Evolutionary conservation across 2,113 vertebrate species (phyloP).

Genomic region (Gallinago paraguaiae): DNA sequence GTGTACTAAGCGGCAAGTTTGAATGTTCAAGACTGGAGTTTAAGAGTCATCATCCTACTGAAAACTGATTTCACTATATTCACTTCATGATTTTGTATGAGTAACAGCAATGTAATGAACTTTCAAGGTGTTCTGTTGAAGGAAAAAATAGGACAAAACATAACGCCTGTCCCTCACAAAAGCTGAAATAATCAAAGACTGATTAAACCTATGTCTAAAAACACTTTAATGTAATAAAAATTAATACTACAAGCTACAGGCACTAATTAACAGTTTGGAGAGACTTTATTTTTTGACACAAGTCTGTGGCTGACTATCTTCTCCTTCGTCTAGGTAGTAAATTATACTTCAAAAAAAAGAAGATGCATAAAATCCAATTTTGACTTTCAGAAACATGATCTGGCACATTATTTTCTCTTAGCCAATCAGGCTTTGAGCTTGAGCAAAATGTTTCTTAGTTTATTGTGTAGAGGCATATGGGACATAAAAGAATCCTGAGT

Average conservation of each 20-base stretch:
- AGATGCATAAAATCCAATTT: background rate
- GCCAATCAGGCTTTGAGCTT: background rate
- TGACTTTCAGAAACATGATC: background rate
- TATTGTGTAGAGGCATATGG: background rate
- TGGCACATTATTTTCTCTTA: background rate
- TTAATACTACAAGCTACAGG: background rate
- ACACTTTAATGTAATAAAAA: background rate
- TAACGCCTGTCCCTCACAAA: background rate
- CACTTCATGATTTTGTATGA: background rate
- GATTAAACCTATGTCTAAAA: background rate
- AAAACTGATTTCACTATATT: background rate
- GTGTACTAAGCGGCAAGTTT: background rate
- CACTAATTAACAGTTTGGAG: background rate
- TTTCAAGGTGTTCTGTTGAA: background rate
- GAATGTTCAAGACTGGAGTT: background rate
- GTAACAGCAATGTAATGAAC: background rate
- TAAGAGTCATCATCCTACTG: background rate
- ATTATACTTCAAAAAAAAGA: background rate
- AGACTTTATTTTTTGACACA: background rate
- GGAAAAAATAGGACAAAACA: background rate
- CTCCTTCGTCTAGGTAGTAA: background rate
- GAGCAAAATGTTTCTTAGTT: background rate
- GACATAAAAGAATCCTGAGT: background rate
- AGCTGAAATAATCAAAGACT: background rate
- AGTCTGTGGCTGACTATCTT: background rate